A percentile compares a stretch with the other conserved stretches of the same genome.
phyloP scores from a whole-genome alignment of 1,140 invertebrate genomes.

The Drosophila parvula region DNA sequence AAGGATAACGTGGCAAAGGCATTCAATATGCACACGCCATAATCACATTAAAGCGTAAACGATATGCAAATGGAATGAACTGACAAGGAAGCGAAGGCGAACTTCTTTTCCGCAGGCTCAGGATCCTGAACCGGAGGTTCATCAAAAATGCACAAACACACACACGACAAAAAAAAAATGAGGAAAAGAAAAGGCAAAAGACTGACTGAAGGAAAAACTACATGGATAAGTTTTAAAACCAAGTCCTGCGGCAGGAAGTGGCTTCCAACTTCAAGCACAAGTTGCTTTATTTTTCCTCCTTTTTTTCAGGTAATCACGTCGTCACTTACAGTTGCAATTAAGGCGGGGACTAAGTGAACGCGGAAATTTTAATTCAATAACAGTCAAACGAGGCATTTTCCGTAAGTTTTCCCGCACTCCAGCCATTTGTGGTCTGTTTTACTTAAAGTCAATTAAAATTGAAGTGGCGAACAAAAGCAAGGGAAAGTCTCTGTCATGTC shows the following conservation, averaged over 20 bases:
- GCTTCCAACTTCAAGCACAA: conserved; percentile 23
- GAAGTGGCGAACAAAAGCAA: conserved; percentile 20
- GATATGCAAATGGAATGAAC: conserved; percentile 81
- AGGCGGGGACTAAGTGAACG: conserved; percentile 41
- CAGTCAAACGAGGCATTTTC: conserved; percentile 74
- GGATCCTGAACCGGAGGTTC: conserved; percentile 41
- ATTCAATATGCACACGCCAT: conserved; percentile 81
- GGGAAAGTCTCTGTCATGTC: conserved; percentile 35
- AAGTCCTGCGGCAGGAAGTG: conserved; percentile 70
- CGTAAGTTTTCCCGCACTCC: conserved; percentile 41
- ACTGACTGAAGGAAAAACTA: conserved; percentile 63
- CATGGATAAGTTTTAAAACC: conserved; percentile 39
- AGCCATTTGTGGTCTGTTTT: conserved; percentile 61
- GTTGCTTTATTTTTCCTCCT: conserved; percentile 22
- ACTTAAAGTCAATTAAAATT: conserved; percentile 79
- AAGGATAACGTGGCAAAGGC: conserved; percentile 51
- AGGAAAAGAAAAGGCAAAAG: conserved; percentile 20
- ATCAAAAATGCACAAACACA: conserved; percentile 74
- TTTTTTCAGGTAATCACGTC: conserved; percentile 72
- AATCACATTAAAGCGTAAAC: conserved; percentile 83
- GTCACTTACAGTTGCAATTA: conserved; percentile 70
- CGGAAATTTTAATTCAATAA: conserved; percentile 79
- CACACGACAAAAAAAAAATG: conserved; percentile 33
- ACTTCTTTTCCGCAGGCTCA: conserved; percentile 29
- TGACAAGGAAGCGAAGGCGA: conserved; percentile 66